Conservation (phyloP, 1,140 invertebrate species). For the Drosophila novamexicana region DNA sequence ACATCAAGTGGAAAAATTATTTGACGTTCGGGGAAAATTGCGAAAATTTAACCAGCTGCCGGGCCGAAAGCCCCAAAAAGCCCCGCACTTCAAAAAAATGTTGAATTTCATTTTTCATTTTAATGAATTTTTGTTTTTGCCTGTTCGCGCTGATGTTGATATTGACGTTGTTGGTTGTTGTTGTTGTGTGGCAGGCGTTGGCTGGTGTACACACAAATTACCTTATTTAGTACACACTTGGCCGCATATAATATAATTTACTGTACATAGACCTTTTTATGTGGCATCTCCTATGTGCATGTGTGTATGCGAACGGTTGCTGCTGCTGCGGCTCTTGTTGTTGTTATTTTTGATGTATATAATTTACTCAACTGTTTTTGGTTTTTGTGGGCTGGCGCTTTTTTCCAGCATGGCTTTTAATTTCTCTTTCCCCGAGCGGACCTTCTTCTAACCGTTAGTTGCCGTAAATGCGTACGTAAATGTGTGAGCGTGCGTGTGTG, state of each 20-base stretch:
- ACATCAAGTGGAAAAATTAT: conserved; percentile 66
- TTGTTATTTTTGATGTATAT: conserved; percentile 60
- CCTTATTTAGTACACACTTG: conserved; percentile 80
- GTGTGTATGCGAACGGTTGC: conserved; percentile 9
- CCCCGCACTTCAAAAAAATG: conserved; percentile 69
- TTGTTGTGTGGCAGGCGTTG: conserved; percentile 52
- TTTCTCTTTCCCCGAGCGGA: conserved; percentile 40
- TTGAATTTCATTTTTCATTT: conserved; percentile 83
- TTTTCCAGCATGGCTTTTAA: conserved; percentile 67
- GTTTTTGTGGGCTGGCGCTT: conserved; percentile 64
- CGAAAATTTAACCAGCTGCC: conserved; percentile 44
- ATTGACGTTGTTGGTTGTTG: conserved; percentile 42
- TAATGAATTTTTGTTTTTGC: conserved; percentile 77
- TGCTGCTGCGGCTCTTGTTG: conserved; percentile 20
- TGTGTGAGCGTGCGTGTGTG: conserved; percentile 17
- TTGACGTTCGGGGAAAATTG: conserved; percentile 58
- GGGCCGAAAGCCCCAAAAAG: conserved; percentile 16
- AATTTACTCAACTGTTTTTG: conserved; percentile 80
- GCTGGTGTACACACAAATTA: conserved; percentile 74
- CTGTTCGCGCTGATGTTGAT: conserved; percentile 33
- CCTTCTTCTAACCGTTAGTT: conserved; percentile 22
- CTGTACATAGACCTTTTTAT: conserved; percentile 78
- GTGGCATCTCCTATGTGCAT: conserved; percentile 9
- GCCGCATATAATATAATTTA: conserved; percentile 82
- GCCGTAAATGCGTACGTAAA: conserved; percentile 4